Evolutionary conservation across 2,888 invertebrate species (phyloP), one percentile per base, ranked within the genome.

Genomic region (Hoplodrina ambigua): DNA sequence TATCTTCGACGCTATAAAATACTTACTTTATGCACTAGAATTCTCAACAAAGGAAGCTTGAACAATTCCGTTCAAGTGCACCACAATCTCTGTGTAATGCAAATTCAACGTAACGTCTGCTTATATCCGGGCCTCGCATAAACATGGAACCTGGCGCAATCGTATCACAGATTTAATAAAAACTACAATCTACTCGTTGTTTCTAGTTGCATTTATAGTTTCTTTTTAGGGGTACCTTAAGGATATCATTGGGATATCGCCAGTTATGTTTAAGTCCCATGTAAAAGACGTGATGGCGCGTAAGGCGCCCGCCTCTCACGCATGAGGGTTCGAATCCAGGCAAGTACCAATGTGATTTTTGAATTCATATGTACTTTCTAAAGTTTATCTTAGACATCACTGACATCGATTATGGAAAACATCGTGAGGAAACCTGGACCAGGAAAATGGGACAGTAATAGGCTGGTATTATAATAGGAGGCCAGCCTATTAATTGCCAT

Each of bases 21-120:
- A 61, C 71, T 81, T 71, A 76, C 64, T 50, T 72, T 75, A 82
- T 78, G 75, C 52, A 66, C 58, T 69, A 64, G 71, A 60, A 67
- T 74, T 70, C 65, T 30, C 75, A 72, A 73, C 74, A 75, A 80
- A 76, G 62, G 69, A 63, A 81, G 63, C 73, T 67, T 56, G 75
- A 71, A 75, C 72, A 81, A 75, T 83, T 63, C 68, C 33, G 69
- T 78, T 73, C 64, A 80, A 84, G 75, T 78, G 76, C 69, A 58
- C 61, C 71, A 68, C 79, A 78, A 83, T 83, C 72, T 75, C 79
- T 68, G 54, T 70, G 70, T 68, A 70, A 85, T 85, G 81, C 77
- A 83, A 84, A 85, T 84, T 78, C 81, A 60, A 72, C 78, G 55
- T 70, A 76, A 75, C 79, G 75, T 77, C 78, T 73, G 83, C 70